Conservation (phyloP, 2,113 vertebrate genomes). For the Crotalus horridus region DNA sequence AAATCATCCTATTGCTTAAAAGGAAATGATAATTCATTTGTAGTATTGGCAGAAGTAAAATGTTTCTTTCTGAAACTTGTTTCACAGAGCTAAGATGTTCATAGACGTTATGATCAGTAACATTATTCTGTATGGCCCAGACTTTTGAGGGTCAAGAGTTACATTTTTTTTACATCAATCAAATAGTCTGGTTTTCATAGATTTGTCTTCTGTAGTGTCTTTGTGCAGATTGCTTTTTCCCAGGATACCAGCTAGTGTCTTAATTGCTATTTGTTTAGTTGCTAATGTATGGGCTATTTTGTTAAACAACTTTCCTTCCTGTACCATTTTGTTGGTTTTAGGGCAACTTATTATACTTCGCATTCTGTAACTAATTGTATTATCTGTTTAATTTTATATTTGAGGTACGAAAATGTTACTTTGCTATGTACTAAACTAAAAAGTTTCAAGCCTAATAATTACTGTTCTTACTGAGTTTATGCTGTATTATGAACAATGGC, state of each 20-base stretch:
- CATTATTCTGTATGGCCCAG: constrained; percentile 35
- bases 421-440: constrained; percentile 19
- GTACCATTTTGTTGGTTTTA: constrained; percentile 36
- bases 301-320: constrained; percentile 61
- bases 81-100: neutral
- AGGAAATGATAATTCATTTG: neutral
- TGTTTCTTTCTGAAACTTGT: neutral
- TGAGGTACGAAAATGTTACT: constrained; percentile 37
- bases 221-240: constrained; percentile 56
- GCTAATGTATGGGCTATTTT: constrained; percentile 62
- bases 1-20: neutral
- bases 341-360: constrained; percentile 47
- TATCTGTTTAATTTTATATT: constrained; percentile 30
- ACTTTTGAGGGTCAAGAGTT: constrained; percentile 40
- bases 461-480: constrained; percentile 35
- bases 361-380: constrained; percentile 23
- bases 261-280: constrained; percentile 53
- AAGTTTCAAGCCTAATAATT: constrained; percentile 29
- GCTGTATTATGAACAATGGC: neutral
- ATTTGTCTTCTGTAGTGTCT: constrained; percentile 49
- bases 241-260: constrained; percentile 51
- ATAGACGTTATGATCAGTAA: constrained; percentile 40
- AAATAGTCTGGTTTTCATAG: constrained; percentile 47
- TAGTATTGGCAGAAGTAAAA: neutral
- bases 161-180: constrained; percentile 46